Evolutionary conservation across 2,888 invertebrate species (phyloP).

Genomic region (Cremastinae sp.): DNA sequence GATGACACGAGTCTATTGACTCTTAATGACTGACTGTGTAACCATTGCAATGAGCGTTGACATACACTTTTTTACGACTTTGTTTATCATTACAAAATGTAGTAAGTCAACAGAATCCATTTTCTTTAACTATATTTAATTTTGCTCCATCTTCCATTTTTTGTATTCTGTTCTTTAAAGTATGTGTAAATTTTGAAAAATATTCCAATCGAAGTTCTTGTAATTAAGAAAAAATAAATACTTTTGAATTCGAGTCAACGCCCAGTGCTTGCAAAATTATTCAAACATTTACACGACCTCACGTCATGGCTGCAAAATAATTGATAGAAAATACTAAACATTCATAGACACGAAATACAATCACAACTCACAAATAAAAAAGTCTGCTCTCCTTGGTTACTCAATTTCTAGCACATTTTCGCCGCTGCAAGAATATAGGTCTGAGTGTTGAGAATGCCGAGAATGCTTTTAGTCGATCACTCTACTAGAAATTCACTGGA

Average conservation of each 20-base stretch:
- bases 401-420: slow-evolving; percentile 58
- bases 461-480: slow-evolving; percentile 73
- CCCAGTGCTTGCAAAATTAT: slow-evolving; percentile 23
- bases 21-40: too few species aligned
- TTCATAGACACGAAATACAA: slow-evolving; percentile 7
- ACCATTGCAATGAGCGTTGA: slow-evolving; percentile 16
- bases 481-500: slow-evolving; percentile 61
- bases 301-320: neutral
- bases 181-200: neutral
- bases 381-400: slow-evolving; percentile 59
- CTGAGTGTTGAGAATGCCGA: slow-evolving; percentile 74
- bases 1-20: slow-evolving; percentile 4
- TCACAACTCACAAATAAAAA: slow-evolving; percentile 19
- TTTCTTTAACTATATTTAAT: too few species aligned
- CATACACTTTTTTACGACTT: neutral
- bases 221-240: neutral
- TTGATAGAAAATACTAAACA: neutral
- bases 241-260: slow-evolving; percentile 17
- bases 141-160: neutral
- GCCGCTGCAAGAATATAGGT: slow-evolving; percentile 68
- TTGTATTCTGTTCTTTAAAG: neutral
- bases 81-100: neutral
- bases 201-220: neutral
- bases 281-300: slow-evolving; percentile 3
- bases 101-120: too few species aligned